Conservation (phyloP, 2,113 vertebrate species). For the Onychostruthus taczanowskii region DNA sequence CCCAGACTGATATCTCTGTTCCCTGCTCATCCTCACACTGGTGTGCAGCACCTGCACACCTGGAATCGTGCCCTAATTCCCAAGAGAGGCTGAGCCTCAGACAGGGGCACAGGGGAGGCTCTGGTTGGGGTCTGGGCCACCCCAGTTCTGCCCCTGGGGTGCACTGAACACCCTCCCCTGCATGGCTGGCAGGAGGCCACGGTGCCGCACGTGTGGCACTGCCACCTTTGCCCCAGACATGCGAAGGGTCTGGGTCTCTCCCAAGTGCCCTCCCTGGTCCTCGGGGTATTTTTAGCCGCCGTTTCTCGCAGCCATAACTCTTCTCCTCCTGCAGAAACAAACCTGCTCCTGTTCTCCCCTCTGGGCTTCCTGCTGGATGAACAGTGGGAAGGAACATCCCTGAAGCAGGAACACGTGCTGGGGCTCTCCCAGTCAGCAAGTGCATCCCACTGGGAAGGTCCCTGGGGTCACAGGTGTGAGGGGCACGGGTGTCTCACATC, state of each 20-base stretch:
- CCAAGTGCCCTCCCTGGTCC: fast-evolving
- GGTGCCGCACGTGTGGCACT: fast-evolving
- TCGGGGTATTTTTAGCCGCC: neutral
- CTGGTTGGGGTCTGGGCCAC: fast-evolving
- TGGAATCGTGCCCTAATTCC: fast-evolving
- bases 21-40: fast-evolving
- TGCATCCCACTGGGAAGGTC: fast-evolving
- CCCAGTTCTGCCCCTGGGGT: fast-evolving
- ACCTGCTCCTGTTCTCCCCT: neutral
- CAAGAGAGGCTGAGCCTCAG: fast-evolving
- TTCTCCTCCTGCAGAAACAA: neutral
- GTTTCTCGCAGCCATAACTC: neutral
- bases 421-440: fast-evolving
- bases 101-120: neutral
- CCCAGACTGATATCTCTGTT: fast-evolving
- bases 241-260: neutral
- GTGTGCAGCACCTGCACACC: neutral
- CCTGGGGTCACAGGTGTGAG: neutral
- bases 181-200: fast-evolving
- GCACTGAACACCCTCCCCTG: fast-evolving
- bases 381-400: fast-evolving
- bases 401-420: fast-evolving
- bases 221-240: fast-evolving
- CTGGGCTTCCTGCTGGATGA: neutral
- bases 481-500: fast-evolving